phyloP scores from a whole-genome alignment of 1,140 invertebrate species.

The Drosophila micromelanica region DNA sequence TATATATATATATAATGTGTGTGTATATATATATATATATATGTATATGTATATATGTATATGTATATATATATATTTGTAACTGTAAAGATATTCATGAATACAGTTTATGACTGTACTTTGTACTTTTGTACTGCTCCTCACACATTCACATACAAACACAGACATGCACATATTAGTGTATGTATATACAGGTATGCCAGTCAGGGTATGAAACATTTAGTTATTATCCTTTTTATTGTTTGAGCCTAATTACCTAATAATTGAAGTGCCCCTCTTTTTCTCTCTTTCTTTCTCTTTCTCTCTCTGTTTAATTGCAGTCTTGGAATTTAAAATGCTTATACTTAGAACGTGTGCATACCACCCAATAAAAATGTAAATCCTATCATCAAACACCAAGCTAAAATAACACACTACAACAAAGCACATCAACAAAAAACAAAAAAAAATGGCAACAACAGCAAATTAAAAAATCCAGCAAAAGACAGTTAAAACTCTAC shows the following conservation, averaged over 20 bases:
- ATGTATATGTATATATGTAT: no score
- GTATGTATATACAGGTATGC: background rate
- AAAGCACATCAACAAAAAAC: slow-evolving; percentile 29
- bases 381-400: slow-evolving; percentile 36
- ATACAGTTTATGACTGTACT: no score
- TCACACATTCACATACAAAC: background rate
- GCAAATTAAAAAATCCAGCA: slow-evolving; percentile 11
- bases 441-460: slow-evolving; percentile 20
- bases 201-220: background rate
- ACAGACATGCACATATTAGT: background rate
- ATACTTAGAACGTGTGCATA: slow-evolving; percentile 28
- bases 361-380: slow-evolving; percentile 35
- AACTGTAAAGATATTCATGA: background rate
- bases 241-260: slow-evolving; percentile 1
- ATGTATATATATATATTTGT: background rate
- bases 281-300: slow-evolving; percentile 20
- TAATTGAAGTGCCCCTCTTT: slow-evolving; percentile 26
- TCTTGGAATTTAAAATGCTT: slow-evolving; percentile 74
- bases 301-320: slow-evolving; percentile 69
- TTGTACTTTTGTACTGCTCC: no score
- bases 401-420: slow-evolving; percentile 4
- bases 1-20: background rate
- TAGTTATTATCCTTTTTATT: background rate
- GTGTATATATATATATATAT: no score
- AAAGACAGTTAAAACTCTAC: slow-evolving; percentile 1